A percentile compares a stretch with the other conserved stretches of the same genome.
Conservation (phyloP, 2,797 vertebrate genomes). For the Betta splendens region DNA sequence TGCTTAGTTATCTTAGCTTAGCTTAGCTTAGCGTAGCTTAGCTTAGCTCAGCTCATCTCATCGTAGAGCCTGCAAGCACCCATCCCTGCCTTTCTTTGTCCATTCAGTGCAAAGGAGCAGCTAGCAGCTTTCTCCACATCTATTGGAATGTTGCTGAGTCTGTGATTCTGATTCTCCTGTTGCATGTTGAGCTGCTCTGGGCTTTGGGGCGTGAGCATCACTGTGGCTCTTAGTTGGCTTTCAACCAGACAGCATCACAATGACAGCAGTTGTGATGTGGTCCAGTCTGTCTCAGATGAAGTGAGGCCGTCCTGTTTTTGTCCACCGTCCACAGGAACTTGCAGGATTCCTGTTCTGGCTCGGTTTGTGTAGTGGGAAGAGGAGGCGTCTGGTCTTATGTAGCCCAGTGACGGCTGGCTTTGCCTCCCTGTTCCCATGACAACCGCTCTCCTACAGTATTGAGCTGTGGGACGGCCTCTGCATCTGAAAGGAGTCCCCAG, state of each 20-base stretch:
- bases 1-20: too few relatives aligned
- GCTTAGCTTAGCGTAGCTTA: too few relatives aligned
- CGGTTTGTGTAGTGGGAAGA: slow-evolving; percentile 23
- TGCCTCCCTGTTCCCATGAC: slow-evolving; percentile 77
- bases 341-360: slow-evolving; percentile 56
- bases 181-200: neutral
- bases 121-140: too few relatives aligned
- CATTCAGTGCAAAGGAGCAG: too few relatives aligned
- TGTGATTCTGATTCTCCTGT: neutral
- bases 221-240: neutral
- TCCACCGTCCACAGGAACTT: slow-evolving; percentile 44
- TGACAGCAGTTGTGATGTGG: neutral
- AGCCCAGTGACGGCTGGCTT: slow-evolving; percentile 54
- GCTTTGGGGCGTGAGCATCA: neutral
- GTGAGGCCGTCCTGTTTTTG: slow-evolving; percentile 61
- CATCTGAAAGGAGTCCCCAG: slow-evolving; percentile 76
- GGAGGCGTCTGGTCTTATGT: slow-evolving; percentile 24
- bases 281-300: neutral
- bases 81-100: too few relatives aligned
- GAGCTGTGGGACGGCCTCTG: slow-evolving; percentile 72
- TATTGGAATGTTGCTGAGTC: neutral
- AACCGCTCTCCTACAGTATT: slow-evolving; percentile 71
- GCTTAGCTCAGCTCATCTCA: too few relatives aligned
- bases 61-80: too few relatives aligned
- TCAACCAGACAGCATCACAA: neutral